phyloP scores from a whole-genome alignment of 2,113 vertebrate species.

The Prinia subflava region DNA sequence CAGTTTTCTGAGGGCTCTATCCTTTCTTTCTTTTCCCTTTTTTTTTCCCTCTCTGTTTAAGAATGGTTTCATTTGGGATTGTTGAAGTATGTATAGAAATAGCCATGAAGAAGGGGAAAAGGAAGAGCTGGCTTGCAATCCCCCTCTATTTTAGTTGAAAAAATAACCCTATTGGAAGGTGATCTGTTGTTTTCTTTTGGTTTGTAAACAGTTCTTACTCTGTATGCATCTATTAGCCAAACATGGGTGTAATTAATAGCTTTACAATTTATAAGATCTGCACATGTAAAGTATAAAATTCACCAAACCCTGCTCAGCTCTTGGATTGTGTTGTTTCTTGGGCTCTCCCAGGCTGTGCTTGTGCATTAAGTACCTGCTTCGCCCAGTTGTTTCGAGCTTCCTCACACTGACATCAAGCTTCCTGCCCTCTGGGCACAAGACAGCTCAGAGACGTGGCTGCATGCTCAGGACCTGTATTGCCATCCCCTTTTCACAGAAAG shows the following conservation, averaged over 20 bases:
- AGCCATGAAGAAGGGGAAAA: constrained; percentile 50
- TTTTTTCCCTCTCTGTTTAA: background rate
- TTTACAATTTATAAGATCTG: background rate
- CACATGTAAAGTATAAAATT: background rate
- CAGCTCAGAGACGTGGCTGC: background rate
- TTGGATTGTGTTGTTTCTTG: background rate
- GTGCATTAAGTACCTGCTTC: background rate
- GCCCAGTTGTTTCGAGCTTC: background rate
- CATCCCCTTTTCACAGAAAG: background rate
- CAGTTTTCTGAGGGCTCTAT: constrained; percentile 62
- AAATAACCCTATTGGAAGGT: constrained; percentile 8
- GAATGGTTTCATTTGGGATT: constrained; percentile 29
- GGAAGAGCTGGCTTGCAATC: constrained; percentile 17
- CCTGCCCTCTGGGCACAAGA: background rate
- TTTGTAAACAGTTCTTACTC: constrained; percentile 1
- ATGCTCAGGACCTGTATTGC: background rate
- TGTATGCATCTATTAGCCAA: background rate
- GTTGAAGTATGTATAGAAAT: constrained; percentile 51
- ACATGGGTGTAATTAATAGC: background rate
- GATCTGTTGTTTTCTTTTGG: background rate
- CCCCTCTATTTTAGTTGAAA: background rate
- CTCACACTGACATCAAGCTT: background rate
- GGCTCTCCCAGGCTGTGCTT: background rate
- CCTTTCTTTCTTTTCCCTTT: constrained; percentile 23
- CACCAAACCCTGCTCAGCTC: background rate